Evolutionary conservation across 2,888 invertebrate genomes (phyloP).

Genomic region (Cabera pusaria): DNA sequence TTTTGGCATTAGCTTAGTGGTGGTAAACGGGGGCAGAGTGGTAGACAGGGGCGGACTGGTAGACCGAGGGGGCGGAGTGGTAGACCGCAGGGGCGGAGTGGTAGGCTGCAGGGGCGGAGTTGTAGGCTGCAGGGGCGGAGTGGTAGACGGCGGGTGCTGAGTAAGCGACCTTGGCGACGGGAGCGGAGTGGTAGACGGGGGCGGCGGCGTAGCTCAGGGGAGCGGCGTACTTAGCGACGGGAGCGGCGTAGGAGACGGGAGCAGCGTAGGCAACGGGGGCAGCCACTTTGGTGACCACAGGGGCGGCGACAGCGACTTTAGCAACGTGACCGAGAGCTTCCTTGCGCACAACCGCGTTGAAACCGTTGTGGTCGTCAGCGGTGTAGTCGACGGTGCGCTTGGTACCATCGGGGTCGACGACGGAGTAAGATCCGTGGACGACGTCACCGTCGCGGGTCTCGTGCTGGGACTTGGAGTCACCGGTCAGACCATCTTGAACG

Average conservation of each 20-base stretch:
- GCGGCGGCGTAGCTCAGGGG: slow-evolving; percentile 50
- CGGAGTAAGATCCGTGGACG: slow-evolving; percentile 79
- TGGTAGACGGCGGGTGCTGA: slow-evolving; percentile 40
- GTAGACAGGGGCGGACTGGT: slow-evolving; percentile 47
- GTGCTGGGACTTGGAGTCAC: slow-evolving; percentile 72
- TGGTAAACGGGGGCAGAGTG: slow-evolving; percentile 54
- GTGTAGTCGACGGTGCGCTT: slow-evolving; percentile 81
- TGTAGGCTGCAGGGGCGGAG: slow-evolving; percentile 36
- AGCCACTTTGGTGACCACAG: slow-evolving; percentile 39
- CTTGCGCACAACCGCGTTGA: slow-evolving; percentile 82
- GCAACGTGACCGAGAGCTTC: slow-evolving; percentile 55
- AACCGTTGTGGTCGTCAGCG: slow-evolving; percentile 74
- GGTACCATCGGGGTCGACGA: slow-evolving; percentile 81
- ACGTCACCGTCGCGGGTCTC: slow-evolving; percentile 73
- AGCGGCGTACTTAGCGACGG: slow-evolving; percentile 47
- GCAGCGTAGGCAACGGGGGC: slow-evolving; percentile 59
- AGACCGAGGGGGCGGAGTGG: slow-evolving; percentile 30
- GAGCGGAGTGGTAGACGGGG: slow-evolving; percentile 43
- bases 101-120: slow-evolving; percentile 36
- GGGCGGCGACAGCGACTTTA: slow-evolving; percentile 46
- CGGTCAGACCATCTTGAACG: slow-evolving; percentile 80
- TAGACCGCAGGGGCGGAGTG: slow-evolving; percentile 31
- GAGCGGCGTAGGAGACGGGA: slow-evolving; percentile 54
- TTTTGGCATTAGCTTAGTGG: slow-evolving; percentile 65
- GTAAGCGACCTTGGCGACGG: slow-evolving; percentile 34